Conservation (phyloP, 1,140 invertebrate species). For the Lasioglossum albipes region DNA sequence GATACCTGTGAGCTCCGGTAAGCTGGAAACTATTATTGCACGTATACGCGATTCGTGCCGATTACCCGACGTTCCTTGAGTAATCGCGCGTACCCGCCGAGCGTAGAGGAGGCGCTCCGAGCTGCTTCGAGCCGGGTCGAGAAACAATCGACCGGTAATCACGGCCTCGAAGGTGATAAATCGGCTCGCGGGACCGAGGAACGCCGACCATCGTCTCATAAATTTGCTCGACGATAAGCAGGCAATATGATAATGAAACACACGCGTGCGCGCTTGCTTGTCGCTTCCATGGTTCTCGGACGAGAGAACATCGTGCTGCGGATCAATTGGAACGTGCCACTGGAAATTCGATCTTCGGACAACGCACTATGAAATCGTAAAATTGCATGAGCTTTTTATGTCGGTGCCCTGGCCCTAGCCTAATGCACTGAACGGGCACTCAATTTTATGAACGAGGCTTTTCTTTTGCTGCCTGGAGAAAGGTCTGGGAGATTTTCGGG, state of each 20-base stretch:
- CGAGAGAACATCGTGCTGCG: too few relatives aligned
- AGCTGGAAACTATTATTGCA: constrained; percentile 6
- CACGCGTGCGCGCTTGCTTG: constrained; percentile 1
- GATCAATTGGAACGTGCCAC: too few relatives aligned
- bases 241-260: constrained; percentile 49
- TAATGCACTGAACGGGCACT: too few relatives aligned
- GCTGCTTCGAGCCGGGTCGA: background rate
- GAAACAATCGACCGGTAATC: constrained; percentile 61
- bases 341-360: too few relatives aligned
- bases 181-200: constrained; percentile 42
- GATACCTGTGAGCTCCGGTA: background rate
- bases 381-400: too few relatives aligned
- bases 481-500: too few relatives aligned
- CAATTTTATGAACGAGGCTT: too few relatives aligned
- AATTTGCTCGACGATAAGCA: constrained; percentile 62
- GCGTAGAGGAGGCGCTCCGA: background rate
- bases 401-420: too few relatives aligned
- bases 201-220: constrained; percentile 57
- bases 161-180: constrained; percentile 64
- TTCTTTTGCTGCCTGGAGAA: too few relatives aligned
- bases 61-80: constrained; percentile 3
- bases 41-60: background rate
- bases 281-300: too few relatives aligned
- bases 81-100: constrained; percentile 14
- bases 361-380: too few relatives aligned